Evolutionary conservation across 2,113 vertebrate species (phyloP), one percentile per base, ranked within the genome.

Genomic region (Parus major): DNA sequence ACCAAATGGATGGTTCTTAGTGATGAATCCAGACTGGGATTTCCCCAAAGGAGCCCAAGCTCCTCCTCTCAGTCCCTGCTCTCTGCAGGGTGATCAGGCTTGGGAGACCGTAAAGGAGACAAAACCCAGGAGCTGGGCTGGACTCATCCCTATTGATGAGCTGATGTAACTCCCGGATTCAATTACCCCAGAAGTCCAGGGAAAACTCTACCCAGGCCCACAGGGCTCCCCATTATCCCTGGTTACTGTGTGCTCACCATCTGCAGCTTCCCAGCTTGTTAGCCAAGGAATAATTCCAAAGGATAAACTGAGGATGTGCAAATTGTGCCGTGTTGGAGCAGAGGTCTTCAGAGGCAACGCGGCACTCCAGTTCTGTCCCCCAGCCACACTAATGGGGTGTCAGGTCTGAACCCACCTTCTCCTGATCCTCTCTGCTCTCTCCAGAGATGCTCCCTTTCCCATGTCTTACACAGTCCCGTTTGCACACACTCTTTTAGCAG

Each of bases 111-210:
- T 5, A 4, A 41, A 42, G 21, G 77, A 89, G 73, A 89, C 28
- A 66, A 60, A 87, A 61, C 44, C 29, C 25, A 15, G 69, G 77
- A 24, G 1, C 31, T 8, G 11, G 31, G 69, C 83, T 41, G 60
- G 89, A 25, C 81, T 95, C 94, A 85, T 92, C 73, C 41, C 73
- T 85, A 59, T 49, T 23, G 93, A 96, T 76, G 82, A 78, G 79
- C 65, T 91, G 93, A 50, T n/a, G 35, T 85, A 80, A 82, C 21
- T 8, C 59, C 36, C 2, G 6, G 78, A 52, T 75, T 85, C 63
- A 63, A 16, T 79, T 55, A 83, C 85, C 76, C 78, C 87, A 53
- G 53, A 87, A 85, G 82, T 86, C 42, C 17, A 39, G 68, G 93
- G 65, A 90, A 66, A 90, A 39, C 57, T 39, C 82, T 19, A 0